phyloP scores from a whole-genome alignment of 2,797 vertebrate species.

The Sebastes kiyomatsui region DNA sequence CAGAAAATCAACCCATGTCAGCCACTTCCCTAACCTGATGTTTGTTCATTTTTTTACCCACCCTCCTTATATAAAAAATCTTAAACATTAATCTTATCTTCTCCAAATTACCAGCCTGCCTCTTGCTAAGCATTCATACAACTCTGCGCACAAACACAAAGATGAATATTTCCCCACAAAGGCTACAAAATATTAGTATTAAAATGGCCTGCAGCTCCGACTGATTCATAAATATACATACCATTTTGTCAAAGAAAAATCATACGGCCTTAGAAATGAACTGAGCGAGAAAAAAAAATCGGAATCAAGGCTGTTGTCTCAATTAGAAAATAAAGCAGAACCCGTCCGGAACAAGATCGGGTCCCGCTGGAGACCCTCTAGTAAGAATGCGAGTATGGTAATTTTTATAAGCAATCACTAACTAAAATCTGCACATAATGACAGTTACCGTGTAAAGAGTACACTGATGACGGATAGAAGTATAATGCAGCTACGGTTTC shows the following conservation, averaged over 20 bases:
- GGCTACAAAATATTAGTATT: conserved; percentile 1
- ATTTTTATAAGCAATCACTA: not conserved
- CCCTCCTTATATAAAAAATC: not conserved
- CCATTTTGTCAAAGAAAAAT: conserved; percentile 17
- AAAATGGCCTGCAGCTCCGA: not conserved
- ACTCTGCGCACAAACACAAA: not conserved
- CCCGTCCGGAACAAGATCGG: not conserved
- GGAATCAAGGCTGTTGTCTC: not conserved
- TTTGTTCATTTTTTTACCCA: not conserved
- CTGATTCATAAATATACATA: not conserved
- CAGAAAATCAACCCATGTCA: conserved; percentile 27
- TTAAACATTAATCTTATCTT: conserved; percentile 16
- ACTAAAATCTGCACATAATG: not conserved
- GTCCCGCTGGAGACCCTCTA: not conserved
- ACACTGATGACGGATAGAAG: not conserved
- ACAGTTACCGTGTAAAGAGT: not conserved
- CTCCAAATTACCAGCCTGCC: not conserved
- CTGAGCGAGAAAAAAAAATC: not conserved
- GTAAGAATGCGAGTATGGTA: not conserved
- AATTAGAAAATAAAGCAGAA: conserved; percentile 4
- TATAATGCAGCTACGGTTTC: not conserved
- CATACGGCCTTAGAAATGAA: not conserved
- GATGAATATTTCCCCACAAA: not conserved
- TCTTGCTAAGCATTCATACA: not conserved
- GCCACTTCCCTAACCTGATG: not conserved